Base-by-base conservation (phyloP, 2,797 vertebrate genomes). In the Brachyalestes nurse region DNA sequence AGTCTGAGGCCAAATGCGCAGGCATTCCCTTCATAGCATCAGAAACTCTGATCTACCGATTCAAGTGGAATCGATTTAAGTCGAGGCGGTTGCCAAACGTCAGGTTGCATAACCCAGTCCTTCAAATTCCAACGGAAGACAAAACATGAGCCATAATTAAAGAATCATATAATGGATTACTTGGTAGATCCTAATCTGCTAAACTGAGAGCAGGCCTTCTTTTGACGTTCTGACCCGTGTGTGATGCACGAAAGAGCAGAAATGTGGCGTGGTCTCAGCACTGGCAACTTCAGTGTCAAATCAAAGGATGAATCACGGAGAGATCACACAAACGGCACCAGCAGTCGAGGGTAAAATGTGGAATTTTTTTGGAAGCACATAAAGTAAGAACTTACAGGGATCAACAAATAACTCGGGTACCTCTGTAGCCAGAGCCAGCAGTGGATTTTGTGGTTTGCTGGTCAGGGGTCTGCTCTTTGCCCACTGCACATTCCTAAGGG, bases 401-500 rank as follows among this genome's bases (percentile, higher is more conserved):
- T 72, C 77, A 77, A 84, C 60, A 38, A 85, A 90, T 85, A 86
- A 89, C 83, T 75, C 38, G 86, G 90, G 83, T 85, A 86, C 87
- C 88, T 88, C 65, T 87, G 84, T 83, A 58, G 57, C 82, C 38
- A 81, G 82, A 7, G 85, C 86, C 86, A 88, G 82, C 86, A 78
- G 88, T 90, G 75, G 79, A 89, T 89, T 90, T 87, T 88, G 83
- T 89, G 87, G 90, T 91, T 92, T 92, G 87, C 67, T 78, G 84
- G 79, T 67, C 77, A 65, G 57, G 64, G 73, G 76, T 78, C 77
- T 89, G 90, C 85, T 89, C 82, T 84, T 83, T 89, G 85, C 91
- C 90, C 89, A 88, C 88, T 87, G 82, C 87, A 85, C 89, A 89
- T 92, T 92, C 90, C 92, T 87, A 70, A 71, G 83, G 90, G 90